A percentile compares a stretch with the other conserved stretches of the same genome.
phyloP scores from a whole-genome alignment of 2,888 invertebrate species.

The Drosophila bunnanda region DNA sequence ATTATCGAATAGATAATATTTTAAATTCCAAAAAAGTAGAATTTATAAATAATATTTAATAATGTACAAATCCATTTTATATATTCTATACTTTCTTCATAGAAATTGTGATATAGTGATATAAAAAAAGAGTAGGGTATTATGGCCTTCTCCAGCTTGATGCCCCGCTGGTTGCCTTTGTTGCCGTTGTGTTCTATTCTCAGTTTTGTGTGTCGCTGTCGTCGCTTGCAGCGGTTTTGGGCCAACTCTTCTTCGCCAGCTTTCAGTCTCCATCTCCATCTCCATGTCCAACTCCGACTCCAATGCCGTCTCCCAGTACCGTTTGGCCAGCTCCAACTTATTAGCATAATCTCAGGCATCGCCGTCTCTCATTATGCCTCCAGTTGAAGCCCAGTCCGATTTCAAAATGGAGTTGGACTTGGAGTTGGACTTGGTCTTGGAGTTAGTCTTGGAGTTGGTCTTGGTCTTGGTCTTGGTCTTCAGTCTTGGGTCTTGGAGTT shows the following conservation, averaged over 20 bases:
- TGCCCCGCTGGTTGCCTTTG: slow-evolving; percentile 6
- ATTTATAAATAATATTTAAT: too few species aligned
- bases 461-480: not conserved
- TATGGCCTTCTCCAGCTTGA: not conserved
- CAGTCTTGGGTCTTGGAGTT: not conserved
- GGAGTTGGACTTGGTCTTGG: not conserved
- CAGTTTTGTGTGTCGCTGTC: slow-evolving; percentile 63
- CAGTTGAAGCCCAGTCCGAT: slow-evolving; percentile 8
- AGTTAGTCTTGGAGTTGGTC: not conserved
- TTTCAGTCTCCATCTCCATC: slow-evolving; percentile 4
- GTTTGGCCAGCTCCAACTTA: slow-evolving; percentile 74
- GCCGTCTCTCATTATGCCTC: slow-evolving; percentile 65
- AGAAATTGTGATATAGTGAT: too few species aligned
- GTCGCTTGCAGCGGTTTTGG: slow-evolving; percentile 66
- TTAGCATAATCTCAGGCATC: slow-evolving; percentile 75
- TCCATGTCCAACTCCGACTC: not conserved
- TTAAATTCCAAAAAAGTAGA: too few species aligned
- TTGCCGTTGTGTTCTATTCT: slow-evolving; percentile 53
- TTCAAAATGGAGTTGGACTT: not conserved
- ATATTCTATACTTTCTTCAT: not conserved
- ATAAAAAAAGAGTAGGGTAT: slow-evolving; percentile 7
- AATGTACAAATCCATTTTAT: too few species aligned
- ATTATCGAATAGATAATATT: not conserved
- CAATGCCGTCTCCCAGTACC: slow-evolving; percentile 61
- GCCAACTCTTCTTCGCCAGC: slow-evolving; percentile 24